These are phyloP conservation scores for Odontomachus brunneus DNA, from an alignment of 1,140 invertebrate genomes.

Conservation along the genomic window DNA sequence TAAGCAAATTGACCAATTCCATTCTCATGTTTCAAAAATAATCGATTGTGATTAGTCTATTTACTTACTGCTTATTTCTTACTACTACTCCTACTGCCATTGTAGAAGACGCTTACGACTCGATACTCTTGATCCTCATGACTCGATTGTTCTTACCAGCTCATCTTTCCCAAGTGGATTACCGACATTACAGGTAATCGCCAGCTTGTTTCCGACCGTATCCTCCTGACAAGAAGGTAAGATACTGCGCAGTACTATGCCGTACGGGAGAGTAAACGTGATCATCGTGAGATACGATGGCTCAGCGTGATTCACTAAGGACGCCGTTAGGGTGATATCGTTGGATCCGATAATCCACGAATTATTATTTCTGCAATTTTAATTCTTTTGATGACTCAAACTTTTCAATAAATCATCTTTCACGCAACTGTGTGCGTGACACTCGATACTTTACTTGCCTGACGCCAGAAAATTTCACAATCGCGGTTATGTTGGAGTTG, in stretches of 20 bases:
- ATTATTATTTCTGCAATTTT: slow-evolving; percentile 67
- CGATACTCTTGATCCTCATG: neutral
- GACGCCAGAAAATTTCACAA: slow-evolving; percentile 61
- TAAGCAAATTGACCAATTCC: too few relatives aligned
- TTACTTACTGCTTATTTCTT: too few relatives aligned
- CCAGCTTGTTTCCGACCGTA: slow-evolving; percentile 51
- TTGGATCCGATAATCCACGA: slow-evolving; percentile 82
- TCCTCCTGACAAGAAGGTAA: slow-evolving; percentile 81
- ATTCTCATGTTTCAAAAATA: too few relatives aligned
- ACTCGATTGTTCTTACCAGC: slow-evolving; percentile 57
- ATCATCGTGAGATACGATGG: slow-evolving; percentile 80
- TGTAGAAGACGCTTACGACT: too few relatives aligned
- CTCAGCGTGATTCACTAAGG: slow-evolving; percentile 79
- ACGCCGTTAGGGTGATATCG: slow-evolving; percentile 76
- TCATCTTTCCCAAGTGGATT: slow-evolving; percentile 73
- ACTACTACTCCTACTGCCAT: too few relatives aligned
- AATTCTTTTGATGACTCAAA: too few relatives aligned
- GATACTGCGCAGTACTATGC: slow-evolving; percentile 76
- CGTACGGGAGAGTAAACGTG: slow-evolving; percentile 72
- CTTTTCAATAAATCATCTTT: too few relatives aligned
- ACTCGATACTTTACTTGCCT: slow-evolving; percentile 40
- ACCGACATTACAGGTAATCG: slow-evolving; percentile 72
- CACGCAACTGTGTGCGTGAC: neutral
- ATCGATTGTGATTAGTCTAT: too few relatives aligned
- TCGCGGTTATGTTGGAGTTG: slow-evolving; percentile 79